phyloP scores from a whole-genome alignment of 92 coral and sea anemone genomes.

The Epizoanthus fatuus region DNA sequence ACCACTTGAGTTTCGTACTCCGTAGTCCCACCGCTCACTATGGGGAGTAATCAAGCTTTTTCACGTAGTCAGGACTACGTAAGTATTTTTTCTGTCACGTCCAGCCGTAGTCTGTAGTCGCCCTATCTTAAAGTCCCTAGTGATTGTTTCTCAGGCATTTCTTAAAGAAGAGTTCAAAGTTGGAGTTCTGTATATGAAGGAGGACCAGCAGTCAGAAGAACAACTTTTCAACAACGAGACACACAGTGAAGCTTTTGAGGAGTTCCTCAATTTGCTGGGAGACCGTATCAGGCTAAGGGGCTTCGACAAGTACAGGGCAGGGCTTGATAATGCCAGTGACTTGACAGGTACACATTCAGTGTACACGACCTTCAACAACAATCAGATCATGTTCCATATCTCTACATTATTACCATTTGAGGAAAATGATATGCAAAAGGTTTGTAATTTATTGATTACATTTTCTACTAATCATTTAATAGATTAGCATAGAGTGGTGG shows the following conservation, averaged over 20 bases:
- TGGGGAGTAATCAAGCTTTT: too few species aligned
- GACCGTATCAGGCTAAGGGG: conserved; percentile 84
- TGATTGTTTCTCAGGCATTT: conserved; percentile 69
- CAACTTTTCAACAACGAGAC: conserved; percentile 84
- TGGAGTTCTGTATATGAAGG: conserved; percentile 94
- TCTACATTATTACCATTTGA: conserved; percentile 95
- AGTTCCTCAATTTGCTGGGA: conserved; percentile 87
- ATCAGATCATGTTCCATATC: conserved; percentile 95
- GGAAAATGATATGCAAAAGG: conserved; percentile 87
- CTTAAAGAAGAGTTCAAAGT: conserved; percentile 91
- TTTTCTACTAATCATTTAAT: not conserved
- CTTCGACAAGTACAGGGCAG: conserved; percentile 91
- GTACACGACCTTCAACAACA: conserved; percentile 80
- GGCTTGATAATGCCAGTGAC: conserved; percentile 84
- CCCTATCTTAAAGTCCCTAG: too few species aligned
- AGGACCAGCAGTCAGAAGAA: conserved; percentile 93
- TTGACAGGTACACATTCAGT: conserved; percentile 96
- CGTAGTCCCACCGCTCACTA: too few species aligned
- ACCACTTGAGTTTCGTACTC: too few species aligned
- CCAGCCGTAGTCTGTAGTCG: too few species aligned
- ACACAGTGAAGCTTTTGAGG: conserved; percentile 93
- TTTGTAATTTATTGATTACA: conserved; percentile 15
- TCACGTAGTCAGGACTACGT: too few species aligned
- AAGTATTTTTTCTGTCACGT: too few species aligned
- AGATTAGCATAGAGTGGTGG: not conserved